Evolutionary conservation across 2,888 invertebrate species (phyloP).

Genomic region (Parnassius mnemosyne): DNA sequence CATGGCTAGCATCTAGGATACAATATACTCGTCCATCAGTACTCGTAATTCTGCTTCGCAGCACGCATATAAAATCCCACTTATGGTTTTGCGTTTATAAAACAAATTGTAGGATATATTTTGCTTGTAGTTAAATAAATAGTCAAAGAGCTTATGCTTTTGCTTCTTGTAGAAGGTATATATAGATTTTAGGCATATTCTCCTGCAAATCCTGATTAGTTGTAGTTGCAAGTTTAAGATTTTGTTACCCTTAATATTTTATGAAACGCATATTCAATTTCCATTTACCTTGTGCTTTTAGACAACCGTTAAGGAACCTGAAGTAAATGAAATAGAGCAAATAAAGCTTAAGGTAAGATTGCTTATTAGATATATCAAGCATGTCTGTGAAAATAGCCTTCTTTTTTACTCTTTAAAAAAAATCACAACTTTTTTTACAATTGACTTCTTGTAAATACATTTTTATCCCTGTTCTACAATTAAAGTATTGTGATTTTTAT

Average conservation of each 20-base stretch:
- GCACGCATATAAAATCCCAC: neutral
- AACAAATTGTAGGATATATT: neutral
- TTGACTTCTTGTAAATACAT: conserved; percentile 13
- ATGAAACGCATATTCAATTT: conserved; percentile 19
- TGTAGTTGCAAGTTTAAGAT: too few relatives aligned
- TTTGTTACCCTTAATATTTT: too few relatives aligned
- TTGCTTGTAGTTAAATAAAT: neutral
- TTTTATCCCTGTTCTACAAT: neutral
- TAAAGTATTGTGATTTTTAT: conserved; percentile 20
- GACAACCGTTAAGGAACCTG: conserved; percentile 64
- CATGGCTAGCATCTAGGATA: too few relatives aligned
- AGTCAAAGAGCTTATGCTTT: neutral
- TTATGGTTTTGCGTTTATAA: conserved; percentile 3
- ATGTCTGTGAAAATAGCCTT: conserved; percentile 1
- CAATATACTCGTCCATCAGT: too few relatives aligned
- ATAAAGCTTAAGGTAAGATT: conserved; percentile 73
- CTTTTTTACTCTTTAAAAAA: too few relatives aligned
- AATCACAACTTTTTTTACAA: too few relatives aligned
- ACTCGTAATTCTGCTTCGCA: neutral
- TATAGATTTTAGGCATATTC: too few relatives aligned
- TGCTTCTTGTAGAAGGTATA: neutral
- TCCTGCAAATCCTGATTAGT: too few relatives aligned
- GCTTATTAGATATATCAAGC: conserved; percentile 15
- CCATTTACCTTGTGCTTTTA: conserved; percentile 64
- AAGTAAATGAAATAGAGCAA: conserved; percentile 57